A percentile compares a stretch with the other conserved stretches of the same genome.
Evolutionary conservation across 2,888 invertebrate species (phyloP).

Genomic region (Nezara viridula): DNA sequence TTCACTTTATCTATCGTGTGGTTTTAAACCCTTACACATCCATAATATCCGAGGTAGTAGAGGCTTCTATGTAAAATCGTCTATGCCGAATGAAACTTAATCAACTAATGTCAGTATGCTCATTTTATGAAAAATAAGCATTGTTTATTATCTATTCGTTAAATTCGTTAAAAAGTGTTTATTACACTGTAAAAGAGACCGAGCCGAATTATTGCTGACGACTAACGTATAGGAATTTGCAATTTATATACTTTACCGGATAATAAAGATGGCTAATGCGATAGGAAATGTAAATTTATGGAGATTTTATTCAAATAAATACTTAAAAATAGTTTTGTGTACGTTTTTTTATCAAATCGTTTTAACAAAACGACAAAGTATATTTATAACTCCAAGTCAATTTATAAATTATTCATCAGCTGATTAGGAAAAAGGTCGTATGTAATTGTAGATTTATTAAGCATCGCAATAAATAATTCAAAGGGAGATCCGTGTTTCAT

Average conservation of each 20-base stretch:
- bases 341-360: neutral
- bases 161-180: too few species aligned
- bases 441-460: neutral
- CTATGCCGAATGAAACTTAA: too few species aligned
- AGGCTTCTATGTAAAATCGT: too few species aligned
- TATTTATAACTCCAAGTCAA: neutral
- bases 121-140: too few species aligned
- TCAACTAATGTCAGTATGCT: too few species aligned
- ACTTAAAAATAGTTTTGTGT: neutral
- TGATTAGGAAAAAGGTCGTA: neutral
- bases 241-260: neutral
- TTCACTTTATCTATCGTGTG: too few species aligned
- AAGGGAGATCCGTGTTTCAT: neutral
- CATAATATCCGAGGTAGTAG: too few species aligned
- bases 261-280: neutral
- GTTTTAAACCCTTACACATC: too few species aligned
- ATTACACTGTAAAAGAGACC: neutral
- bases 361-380: neutral
- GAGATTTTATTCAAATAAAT: neutral
- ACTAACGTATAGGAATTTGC: neutral
- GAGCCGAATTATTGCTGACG: neutral
- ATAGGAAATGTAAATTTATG: neutral
- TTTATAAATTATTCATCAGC: conserved; percentile 13
- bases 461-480: conserved; percentile 1
- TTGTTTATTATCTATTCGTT: too few species aligned